phyloP scores from a whole-genome alignment of 2,888 invertebrate genomes.

The Leucoptera coffeella region DNA sequence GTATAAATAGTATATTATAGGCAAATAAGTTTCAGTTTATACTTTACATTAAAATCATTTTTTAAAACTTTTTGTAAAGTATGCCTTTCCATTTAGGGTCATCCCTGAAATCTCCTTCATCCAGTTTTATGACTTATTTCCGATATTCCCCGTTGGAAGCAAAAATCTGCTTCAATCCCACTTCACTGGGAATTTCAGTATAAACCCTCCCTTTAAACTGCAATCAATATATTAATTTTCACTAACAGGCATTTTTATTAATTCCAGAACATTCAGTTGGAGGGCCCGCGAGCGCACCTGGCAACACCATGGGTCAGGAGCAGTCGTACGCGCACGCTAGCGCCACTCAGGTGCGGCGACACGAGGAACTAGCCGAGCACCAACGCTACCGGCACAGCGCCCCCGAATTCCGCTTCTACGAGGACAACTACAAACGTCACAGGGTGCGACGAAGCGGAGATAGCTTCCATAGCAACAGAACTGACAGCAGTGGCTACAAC shows the following conservation, averaged over 20 bases:
- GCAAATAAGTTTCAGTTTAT: too few relatives aligned
- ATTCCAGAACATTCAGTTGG: conserved; percentile 23
- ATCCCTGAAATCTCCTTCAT: neutral
- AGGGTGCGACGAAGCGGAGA: conserved; percentile 28
- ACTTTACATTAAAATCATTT: too few relatives aligned
- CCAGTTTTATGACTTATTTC: neutral
- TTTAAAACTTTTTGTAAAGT: too few relatives aligned
- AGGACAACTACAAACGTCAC: conserved; percentile 24
- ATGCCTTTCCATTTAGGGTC: too few relatives aligned
- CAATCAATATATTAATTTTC: neutral
- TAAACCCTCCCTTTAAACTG: too few relatives aligned
- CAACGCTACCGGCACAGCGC: conserved; percentile 20
- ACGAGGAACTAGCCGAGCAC: conserved; percentile 20
- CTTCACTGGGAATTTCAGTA: neutral
- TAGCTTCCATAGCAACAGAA: conserved; percentile 36
- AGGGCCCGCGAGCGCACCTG: conserved; percentile 18
- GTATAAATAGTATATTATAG: too few relatives aligned
- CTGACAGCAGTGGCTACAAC: conserved; percentile 34
- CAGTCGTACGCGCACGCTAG: conserved; percentile 35
- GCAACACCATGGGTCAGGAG: conserved; percentile 37
- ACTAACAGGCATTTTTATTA: conserved; percentile 6
- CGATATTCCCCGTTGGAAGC: neutral
- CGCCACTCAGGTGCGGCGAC: conserved; percentile 21
- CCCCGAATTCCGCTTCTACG: conserved; percentile 7
- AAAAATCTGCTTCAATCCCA: neutral